Evolutionary conservation across 2,888 invertebrate genomes (phyloP).

Genomic region (Leptogaster cylindrica): DNA sequence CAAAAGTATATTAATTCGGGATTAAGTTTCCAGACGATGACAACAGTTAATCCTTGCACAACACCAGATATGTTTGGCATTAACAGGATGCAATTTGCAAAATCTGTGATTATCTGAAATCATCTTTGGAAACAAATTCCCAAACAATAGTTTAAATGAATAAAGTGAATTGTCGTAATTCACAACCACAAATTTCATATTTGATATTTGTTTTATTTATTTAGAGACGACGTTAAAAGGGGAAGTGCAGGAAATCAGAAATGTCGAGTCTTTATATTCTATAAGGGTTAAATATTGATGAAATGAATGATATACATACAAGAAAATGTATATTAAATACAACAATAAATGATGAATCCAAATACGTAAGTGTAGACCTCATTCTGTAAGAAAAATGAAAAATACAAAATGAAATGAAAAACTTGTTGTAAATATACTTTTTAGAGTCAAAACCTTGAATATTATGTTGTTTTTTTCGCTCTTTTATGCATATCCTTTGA

Average conservation of each 20-base stretch:
- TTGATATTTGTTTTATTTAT: slow-evolving; percentile 42
- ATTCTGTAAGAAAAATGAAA: slow-evolving; percentile 59
- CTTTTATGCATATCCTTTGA: too few relatives aligned
- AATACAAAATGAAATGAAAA: slow-evolving; percentile 48
- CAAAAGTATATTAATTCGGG: slow-evolving; percentile 38
- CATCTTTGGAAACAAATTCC: too few relatives aligned
- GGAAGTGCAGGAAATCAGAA: slow-evolving; percentile 3
- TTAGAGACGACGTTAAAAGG: slow-evolving; percentile 33
- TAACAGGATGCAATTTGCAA: too few relatives aligned
- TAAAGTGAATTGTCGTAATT: slow-evolving; percentile 38
- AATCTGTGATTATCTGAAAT: too few relatives aligned
- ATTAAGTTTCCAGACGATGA: too few relatives aligned
- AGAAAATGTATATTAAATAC: slow-evolving; percentile 32
- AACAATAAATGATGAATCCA: slow-evolving; percentile 54
- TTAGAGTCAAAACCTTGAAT: slow-evolving; percentile 55
- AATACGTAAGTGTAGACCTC: slow-evolving; percentile 62
- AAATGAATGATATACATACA: slow-evolving; percentile 37
- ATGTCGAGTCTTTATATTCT: slow-evolving; percentile 26
- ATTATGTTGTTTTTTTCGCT: slow-evolving; percentile 36
- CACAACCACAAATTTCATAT: slow-evolving; percentile 40
- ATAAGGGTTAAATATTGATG: slow-evolving; percentile 36
- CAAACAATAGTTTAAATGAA: slow-evolving; percentile 40
- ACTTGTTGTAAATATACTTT: slow-evolving; percentile 62
- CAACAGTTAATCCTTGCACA: too few relatives aligned
- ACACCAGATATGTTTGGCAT: too few relatives aligned